phyloP scores from a whole-genome alignment of 2,113 vertebrate species.

The Vanacampus margaritifer region DNA sequence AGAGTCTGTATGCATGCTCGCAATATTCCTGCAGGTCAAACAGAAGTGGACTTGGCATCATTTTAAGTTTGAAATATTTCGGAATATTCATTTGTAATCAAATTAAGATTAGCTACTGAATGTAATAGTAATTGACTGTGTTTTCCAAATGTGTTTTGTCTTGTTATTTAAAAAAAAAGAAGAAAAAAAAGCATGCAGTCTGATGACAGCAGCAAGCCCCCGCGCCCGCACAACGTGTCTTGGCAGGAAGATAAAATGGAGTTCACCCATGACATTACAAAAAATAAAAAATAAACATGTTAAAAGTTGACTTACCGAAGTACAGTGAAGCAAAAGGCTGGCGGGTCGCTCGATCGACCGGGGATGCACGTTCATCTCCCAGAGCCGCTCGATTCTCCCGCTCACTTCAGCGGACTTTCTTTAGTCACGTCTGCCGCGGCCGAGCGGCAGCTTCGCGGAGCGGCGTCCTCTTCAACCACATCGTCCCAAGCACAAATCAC shows the following conservation, averaged over 20 bases:
- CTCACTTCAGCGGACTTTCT: conserved; percentile 67
- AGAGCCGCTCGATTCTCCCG: conserved; percentile 65
- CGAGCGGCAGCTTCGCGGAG: conserved; percentile 24
- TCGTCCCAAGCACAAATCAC: conserved; percentile 30
- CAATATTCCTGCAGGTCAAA: too few relatives aligned
- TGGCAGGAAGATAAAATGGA: neutral
- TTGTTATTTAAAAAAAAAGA: neutral
- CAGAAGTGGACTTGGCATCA: too few relatives aligned
- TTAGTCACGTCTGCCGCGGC: conserved; percentile 68
- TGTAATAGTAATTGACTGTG: neutral
- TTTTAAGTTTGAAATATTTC: neutral
- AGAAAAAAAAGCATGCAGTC: neutral
- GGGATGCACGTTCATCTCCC: conserved; percentile 84
- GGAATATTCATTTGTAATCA: neutral
- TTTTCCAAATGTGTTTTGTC: neutral
- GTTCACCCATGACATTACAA: neutral
- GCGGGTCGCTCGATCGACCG: conserved; percentile 79
- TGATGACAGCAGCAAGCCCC: neutral
- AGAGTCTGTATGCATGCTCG: too few relatives aligned
- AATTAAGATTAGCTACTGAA: neutral
- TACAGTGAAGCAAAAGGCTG: conserved; percentile 77
- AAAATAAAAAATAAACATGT: rapidly evolving
- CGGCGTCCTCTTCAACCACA: conserved; percentile 27
- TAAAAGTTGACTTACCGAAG: conserved; percentile 78
- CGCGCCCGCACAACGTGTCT: neutral